Base-by-base conservation (phyloP, 2,888 invertebrate genomes). In the Candidula unifasciata region DNA sequence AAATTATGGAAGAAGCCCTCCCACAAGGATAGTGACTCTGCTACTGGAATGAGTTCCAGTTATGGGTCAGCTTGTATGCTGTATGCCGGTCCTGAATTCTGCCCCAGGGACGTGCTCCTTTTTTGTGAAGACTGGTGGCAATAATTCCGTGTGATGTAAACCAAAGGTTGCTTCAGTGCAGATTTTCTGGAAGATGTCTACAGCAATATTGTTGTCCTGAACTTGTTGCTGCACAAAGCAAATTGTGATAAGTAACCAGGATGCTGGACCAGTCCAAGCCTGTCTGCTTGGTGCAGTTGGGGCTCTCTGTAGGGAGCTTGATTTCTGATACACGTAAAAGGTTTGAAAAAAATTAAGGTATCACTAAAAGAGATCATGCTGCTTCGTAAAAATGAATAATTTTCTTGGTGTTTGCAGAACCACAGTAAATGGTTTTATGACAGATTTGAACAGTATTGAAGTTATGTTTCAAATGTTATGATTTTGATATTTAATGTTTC, bases 151-250 rank as follows among this genome's bases (percentile, higher is more conserved):
- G 35, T 80, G 80, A 80, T 80, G 80, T 80, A 35, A 35, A 35
- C 24, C 35, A 24, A 8, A 3, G 10, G 16, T 68, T 30, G 64
- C 6, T 33, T 24, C 44, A 44, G 44, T 73, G 68, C 33, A 33
- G 74, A 35, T 37, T 35, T 8, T 69, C 27, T 69, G 74, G 16
- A 74, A 24, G 35, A 5, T 57, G 71, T 71, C 54, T 54, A 68
- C 27, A n/a, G 21, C 71, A 80, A 71, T 71, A 69, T 80, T 80
- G 80, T 80, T 69, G 54, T 52, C 24, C 30, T 71, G 52, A 37
- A 71, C 57, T 71, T 68, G 71, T 69, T 57, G 52, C n/a, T 80
- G 54, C 54, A 80, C 57, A 54, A 80, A 80, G 80, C 80, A 18
- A 13, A 69, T 69, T 80, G 71, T 80, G 80, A 80, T 77, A 77